Base-by-base conservation (phyloP, 2,113 vertebrate genomes). In the Oenanthe melanoleuca region DNA sequence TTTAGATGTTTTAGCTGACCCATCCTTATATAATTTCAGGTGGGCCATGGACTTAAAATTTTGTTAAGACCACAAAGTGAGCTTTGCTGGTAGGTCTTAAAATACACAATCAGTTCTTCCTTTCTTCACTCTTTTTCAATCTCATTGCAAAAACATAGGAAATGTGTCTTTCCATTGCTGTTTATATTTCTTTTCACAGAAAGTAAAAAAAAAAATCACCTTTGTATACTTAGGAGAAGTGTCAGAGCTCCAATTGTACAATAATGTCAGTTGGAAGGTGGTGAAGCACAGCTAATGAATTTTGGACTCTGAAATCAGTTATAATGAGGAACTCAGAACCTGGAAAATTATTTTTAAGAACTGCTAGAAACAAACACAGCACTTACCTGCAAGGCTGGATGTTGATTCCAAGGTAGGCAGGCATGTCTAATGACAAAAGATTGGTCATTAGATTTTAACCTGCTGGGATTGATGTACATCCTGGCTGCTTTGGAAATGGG, bases 261-360 rank as follows among this genome's bases (percentile, higher is more conserved):
- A 1, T 5, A 42, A 16, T 57, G 25, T 80, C 40, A 20, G 4
- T 2, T 49, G 57, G 64, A 55, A 92, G 59, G 14, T 80, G 42
- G 24, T 86, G 73, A 78, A 71, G 80, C 77, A 88, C 28, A 86
- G 1, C 72, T 84, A 89, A 92, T 92, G 82, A 59, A 64, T 83
- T 95, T 80, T 80, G 83, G 61, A 21, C 77, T 67, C 88, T 65
- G 59, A 82, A 78, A 67, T 93, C 7, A 63, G 50, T 23, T 49
- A 5, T 66, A 73, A 83, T 92, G 81, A 82, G 67, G 55, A 73
- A 17, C 49, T 55, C 47, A 29, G 75, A 74, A 83, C 64, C 67
- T 88, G 64, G 77, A 90, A 90, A 86, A 81, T 57, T 52, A 50
- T 73, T 59, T 93, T 31, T 80, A 55, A 69, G 88, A 70, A 11